phyloP scores from a whole-genome alignment of 2,113 vertebrate genomes.

The Mesoclemmys tuberculata region DNA sequence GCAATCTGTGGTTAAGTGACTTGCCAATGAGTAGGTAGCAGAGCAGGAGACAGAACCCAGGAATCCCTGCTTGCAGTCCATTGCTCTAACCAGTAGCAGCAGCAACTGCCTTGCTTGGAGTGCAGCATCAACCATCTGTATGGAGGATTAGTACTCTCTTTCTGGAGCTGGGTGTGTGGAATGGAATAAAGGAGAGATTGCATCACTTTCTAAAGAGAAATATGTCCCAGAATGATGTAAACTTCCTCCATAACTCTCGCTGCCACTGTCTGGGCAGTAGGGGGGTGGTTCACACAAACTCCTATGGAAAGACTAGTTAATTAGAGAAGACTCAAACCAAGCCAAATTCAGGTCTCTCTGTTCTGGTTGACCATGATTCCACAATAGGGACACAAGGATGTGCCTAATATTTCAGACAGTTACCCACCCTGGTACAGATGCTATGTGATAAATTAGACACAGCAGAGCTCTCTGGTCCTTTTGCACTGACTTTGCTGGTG shows the following conservation, averaged over 20 bases:
- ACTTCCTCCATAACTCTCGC: neutral
- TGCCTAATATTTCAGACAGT: neutral
- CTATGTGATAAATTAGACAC: neutral
- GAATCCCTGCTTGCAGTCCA: neutral
- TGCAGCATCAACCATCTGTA: neutral
- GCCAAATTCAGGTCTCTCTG: neutral
- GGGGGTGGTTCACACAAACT: neutral
- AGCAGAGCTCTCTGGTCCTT: neutral
- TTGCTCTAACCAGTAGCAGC: neutral
- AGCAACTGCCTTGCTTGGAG: neutral
- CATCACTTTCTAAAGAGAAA: neutral
- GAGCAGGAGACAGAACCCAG: neutral
- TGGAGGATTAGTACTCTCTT: neutral
- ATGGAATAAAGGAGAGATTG: neutral
- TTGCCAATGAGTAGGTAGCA: neutral
- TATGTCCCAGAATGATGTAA: neutral
- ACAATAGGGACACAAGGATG: rapidly evolving
- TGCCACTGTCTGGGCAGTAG: neutral
- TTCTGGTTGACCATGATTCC: neutral
- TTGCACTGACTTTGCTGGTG: neutral
- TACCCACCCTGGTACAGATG: neutral
- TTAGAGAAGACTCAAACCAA: neutral
- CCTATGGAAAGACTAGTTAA: neutral
- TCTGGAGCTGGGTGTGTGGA: neutral
- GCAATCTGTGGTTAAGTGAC: neutral